A percentile compares a stretch with the other conserved stretches of the same genome.
These are phyloP conservation scores for Nixonia krombeini DNA, from an alignment of 1,140 invertebrate genomes.

Conservation along the genomic window DNA sequence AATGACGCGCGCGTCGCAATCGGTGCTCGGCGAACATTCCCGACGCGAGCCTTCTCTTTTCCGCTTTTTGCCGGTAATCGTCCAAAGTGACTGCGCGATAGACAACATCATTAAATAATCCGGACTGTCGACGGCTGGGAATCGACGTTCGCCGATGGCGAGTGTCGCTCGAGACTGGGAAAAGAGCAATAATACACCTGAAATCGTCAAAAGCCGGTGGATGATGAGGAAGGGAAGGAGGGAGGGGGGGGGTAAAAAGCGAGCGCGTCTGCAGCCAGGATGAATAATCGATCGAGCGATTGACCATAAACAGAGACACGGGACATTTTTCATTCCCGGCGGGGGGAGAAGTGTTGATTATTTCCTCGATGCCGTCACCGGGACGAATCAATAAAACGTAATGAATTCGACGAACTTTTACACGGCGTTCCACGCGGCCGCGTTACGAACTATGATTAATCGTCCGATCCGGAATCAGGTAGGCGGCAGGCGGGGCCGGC, in stretches of 20 bases:
- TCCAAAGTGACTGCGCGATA: slow-evolving; percentile 31
- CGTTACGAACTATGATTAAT: slow-evolving; percentile 42
- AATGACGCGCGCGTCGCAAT: neutral
- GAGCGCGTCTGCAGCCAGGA: no score
- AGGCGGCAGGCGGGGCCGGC: neutral
- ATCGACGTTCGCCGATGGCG: neutral
- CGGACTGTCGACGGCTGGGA: neutral
- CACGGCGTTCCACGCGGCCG: slow-evolving; percentile 1
- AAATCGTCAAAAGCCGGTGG: no score
- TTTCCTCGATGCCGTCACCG: slow-evolving; percentile 9
- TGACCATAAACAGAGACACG: no score
- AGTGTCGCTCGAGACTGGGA: neutral
- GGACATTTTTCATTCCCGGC: neutral
- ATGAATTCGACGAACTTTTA: slow-evolving; percentile 35
- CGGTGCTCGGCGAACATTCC: no score
- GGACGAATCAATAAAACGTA: slow-evolving; percentile 39
- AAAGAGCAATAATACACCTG: no score
- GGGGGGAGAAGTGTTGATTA: slow-evolving; percentile 28
- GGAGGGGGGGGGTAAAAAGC: no score
- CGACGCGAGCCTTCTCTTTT: no score
- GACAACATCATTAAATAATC: neutral
- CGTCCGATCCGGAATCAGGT: slow-evolving; percentile 19
- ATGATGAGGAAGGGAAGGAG: no score
- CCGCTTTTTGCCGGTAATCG: slow-evolving; percentile 27
- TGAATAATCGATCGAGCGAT: slow-evolving; percentile 8